A percentile compares a stretch with the other conserved stretches of the same genome.
Evolutionary conservation across 2,797 vertebrate genomes (phyloP).

Genomic region (Basileuterus tristriatus): DNA sequence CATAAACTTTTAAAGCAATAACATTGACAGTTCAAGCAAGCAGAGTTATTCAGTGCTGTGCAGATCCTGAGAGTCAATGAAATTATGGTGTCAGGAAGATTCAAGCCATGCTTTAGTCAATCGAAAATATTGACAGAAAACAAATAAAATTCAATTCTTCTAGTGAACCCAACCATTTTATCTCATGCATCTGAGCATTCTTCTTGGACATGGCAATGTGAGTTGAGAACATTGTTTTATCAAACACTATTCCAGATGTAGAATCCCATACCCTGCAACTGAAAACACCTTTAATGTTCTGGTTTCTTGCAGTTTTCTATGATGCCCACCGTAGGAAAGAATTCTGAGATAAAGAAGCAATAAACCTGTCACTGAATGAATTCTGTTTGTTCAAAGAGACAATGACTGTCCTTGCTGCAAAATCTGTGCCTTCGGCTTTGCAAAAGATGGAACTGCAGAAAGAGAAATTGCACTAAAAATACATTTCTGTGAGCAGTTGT

Average conservation of each 20-base stretch:
- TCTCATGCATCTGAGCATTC: background rate
- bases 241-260: background rate
- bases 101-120: slow-evolving; percentile 41
- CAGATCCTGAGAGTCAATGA: slow-evolving; percentile 12
- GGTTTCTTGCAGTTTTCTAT: slow-evolving; percentile 4
- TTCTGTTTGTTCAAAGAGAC: slow-evolving; percentile 16
- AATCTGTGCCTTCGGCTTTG: background rate
- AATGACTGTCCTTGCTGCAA: background rate
- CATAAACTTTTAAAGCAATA: slow-evolving; percentile 39
- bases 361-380: slow-evolving; percentile 43
- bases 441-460: background rate
- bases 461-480: background rate
- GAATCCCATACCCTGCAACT: background rate
- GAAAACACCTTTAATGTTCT: slow-evolving; percentile 28
- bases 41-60: slow-evolving; percentile 38
- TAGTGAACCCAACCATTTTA: background rate
- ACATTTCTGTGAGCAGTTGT: background rate
- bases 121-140: slow-evolving; percentile 28
- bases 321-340: background rate
- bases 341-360: slow-evolving; percentile 41
- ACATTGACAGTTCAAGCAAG: slow-evolving; percentile 44
- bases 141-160: slow-evolving; percentile 40
- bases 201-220: background rate
- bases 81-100: slow-evolving; percentile 51
- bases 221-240: background rate